Percentiles rank a stretch among this genome's conserved stretches.
These are phyloP conservation scores for Priocnemis perturbator DNA, from an alignment of 2,888 invertebrate species.

Conservation along the genomic window DNA sequence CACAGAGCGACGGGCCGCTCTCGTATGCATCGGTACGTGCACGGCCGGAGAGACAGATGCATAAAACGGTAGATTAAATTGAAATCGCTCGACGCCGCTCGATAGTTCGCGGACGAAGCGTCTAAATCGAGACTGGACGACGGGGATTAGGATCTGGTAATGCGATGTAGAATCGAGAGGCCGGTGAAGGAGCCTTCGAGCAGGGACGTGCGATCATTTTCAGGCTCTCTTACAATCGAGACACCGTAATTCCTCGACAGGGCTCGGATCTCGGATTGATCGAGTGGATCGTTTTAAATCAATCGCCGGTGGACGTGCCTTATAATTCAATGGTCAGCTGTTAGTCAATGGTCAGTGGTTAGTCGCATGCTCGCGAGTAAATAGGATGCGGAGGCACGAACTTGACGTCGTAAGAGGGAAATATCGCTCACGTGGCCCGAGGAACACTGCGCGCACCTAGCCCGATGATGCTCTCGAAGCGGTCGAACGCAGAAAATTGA, in stretches of 20 bases:
- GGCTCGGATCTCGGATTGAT: constrained; percentile 33
- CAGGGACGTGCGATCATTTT: too few species aligned
- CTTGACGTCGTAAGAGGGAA: constrained; percentile 7
- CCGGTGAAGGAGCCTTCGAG: too few species aligned
- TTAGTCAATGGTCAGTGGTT: constrained; percentile 3
- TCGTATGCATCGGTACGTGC: constrained; percentile 15
- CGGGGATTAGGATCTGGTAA: too few species aligned
- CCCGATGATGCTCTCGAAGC: too few species aligned
- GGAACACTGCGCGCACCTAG: background rate
- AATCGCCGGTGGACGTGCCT: constrained; percentile 45
- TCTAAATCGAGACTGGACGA: too few species aligned
- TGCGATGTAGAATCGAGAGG: too few species aligned
- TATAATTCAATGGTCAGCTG: constrained; percentile 40
- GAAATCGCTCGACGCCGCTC: too few species aligned
- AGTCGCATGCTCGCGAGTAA: constrained; percentile 30
- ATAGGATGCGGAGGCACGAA: constrained; percentile 29
- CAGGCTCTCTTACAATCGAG: too few species aligned
- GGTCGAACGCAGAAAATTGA: background rate
- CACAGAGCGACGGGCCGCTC: constrained; percentile 6
- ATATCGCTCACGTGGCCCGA: constrained; percentile 9
- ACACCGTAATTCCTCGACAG: constrained; percentile 32
- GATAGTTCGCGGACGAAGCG: too few species aligned
- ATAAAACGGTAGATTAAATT: too few species aligned
- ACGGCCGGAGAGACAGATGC: background rate
- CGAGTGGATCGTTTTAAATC: constrained; percentile 46